A percentile compares a stretch with the other conserved stretches of the same genome.
phyloP scores from a whole-genome alignment of 2,113 vertebrate genomes.

The Galeopterus variegatus region DNA sequence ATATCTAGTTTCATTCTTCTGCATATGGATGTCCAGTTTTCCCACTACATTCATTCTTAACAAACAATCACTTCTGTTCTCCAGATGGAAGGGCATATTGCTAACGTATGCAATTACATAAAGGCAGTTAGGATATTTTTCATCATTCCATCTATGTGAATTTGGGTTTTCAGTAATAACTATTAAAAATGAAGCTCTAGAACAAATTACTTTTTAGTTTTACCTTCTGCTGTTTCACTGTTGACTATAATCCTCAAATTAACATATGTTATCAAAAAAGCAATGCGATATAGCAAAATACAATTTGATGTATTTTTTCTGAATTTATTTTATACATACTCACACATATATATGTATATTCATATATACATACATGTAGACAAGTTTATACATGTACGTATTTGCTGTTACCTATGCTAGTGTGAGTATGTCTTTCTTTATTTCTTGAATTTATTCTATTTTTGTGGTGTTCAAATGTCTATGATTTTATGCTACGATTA shows the following conservation, averaged over 20 bases:
- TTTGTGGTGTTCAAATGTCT: background rate
- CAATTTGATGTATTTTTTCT: background rate
- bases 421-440: background rate
- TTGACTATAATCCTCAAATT: background rate
- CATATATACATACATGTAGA: background rate
- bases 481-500: background rate
- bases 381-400: background rate
- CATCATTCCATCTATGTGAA: background rate
- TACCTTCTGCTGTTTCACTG: background rate
- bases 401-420: background rate
- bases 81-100: background rate
- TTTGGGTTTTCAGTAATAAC: background rate
- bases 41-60: background rate
- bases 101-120: background rate
- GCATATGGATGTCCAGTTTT: no score
- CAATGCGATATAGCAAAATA: background rate
- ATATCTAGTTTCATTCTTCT: no score
- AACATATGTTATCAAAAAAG: background rate
- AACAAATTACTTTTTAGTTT: background rate
- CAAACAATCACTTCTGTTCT: background rate
- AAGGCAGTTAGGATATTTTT: background rate
- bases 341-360: background rate
- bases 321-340: background rate
- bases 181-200: background rate
- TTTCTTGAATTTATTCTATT: background rate